Base-by-base conservation (phyloP, 1,140 invertebrate genomes). In the Chironomus striatipennis region DNA sequence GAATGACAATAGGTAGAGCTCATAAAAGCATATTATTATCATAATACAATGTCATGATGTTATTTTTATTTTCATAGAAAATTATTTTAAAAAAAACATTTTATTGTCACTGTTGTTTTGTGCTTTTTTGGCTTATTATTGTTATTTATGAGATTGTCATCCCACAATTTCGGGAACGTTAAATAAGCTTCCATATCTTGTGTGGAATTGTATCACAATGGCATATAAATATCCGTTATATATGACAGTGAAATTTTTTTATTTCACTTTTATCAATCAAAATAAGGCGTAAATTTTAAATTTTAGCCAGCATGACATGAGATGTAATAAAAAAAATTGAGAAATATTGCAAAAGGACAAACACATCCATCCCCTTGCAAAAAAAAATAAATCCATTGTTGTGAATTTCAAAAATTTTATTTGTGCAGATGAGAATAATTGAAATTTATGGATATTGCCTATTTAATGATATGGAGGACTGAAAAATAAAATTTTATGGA, bases 71-170 rank as follows among this genome's bases (percentile, higher is more conserved):
- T 15, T 15, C 47, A 57, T 57, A n/a, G n/a, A 57, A 57, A 57
- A 57, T 57, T 57, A 15, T 57, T 57, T 34, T 57, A 57, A 57
- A 57, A 57, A 57, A 57, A 15, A 57, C 15, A 57, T 57, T 57
- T 57, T 57, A 57, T 57, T 57, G 47, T 15, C 47, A 57, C 43
- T 47, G 43, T 15, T 47, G 12, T 57, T 15, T 57, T n/a, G n/a
- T 57, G 9, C 47, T n/a, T n/a, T 57, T 12, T n/a, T 57, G 47
- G 47, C 47, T 57, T 57, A 15, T 57, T 57, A n/a, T 57, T 57
- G 47, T 57, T 57, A 57, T 57, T 57, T 57, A 57, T 57, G 47
- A n/a, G 47, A 12, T 15, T 57, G n/a, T 57, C 47, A 57, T 57
- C 47, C 47, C 47, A 57, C 47, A 57, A 57, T 57, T 12, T 57